Evolutionary conservation across 2,888 invertebrate species (phyloP).

Genomic region (Lepidocyrtinus sp.): DNA sequence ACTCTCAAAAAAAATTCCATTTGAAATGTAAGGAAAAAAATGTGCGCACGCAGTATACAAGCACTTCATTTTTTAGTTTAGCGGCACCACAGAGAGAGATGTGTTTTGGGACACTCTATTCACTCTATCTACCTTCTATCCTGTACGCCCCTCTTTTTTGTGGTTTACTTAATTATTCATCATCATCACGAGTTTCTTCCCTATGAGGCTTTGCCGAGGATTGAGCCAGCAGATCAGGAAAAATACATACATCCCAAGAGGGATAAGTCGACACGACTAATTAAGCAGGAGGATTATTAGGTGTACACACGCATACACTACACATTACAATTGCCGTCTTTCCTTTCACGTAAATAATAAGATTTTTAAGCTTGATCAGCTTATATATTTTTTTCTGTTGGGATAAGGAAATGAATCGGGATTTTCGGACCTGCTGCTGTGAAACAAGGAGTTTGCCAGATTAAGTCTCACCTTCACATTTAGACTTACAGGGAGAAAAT

Average conservation of each 20-base stretch:
- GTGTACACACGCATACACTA: conserved; percentile 23
- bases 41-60: neutral
- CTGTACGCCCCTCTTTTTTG: conserved; percentile 68
- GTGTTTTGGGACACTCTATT: conserved; percentile 66
- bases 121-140: conserved; percentile 42
- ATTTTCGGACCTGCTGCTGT: conserved; percentile 36
- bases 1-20: neutral
- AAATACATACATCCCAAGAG: conserved; percentile 20
- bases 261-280: conserved; percentile 68
- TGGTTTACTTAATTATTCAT: conserved; percentile 67
- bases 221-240: neutral
- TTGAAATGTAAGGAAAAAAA: neutral
- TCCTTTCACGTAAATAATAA: neutral
- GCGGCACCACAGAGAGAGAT: conserved; percentile 53
- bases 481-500: neutral
- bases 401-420: neutral
- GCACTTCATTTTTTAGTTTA: too few species aligned
- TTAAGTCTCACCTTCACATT: conserved; percentile 14
- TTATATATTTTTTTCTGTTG: neutral
- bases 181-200: conserved; percentile 21
- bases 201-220: too few species aligned
- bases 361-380: conserved; percentile 2
- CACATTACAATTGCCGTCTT: neutral
- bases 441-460: conserved; percentile 32
- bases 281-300: conserved; percentile 59